Percentiles rank a stretch among this genome's conserved stretches.
Evolutionary conservation across 2,797 vertebrate species (phyloP).

Genomic region (Orientallactaga sibirica): DNA sequence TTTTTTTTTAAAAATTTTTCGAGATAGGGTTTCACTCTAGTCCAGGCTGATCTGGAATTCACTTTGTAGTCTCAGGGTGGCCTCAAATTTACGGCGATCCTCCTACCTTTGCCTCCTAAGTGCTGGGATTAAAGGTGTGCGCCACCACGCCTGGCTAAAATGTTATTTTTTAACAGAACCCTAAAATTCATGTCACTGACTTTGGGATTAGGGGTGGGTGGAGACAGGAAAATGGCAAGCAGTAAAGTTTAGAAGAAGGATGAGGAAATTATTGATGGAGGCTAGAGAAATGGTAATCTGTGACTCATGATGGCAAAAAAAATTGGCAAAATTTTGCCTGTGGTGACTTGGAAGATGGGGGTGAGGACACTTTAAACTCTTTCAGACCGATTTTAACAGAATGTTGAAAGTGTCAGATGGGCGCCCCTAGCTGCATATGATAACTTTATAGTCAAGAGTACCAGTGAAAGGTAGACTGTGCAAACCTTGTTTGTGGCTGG

Average conservation of each 20-base stretch:
- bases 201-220: neutral
- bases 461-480: neutral
- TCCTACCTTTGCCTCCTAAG: no score
- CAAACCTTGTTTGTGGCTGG: neutral
- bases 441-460: neutral
- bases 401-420: neutral
- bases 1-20: no score
- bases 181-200: neutral
- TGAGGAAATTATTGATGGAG: slow-evolving; percentile 29
- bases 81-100: no score
- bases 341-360: neutral
- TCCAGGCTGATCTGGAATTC: no score
- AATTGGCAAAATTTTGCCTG: neutral
- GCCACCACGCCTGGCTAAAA: neutral
- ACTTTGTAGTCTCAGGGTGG: no score
- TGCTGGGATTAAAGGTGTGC: no score
- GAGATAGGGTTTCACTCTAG: no score
- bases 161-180: slow-evolving; percentile 7
- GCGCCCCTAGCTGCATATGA: neutral
- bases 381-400: neutral
- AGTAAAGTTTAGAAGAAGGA: neutral
- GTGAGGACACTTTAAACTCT: neutral
- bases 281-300: slow-evolving; percentile 22
- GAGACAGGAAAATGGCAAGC: neutral
- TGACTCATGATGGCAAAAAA: neutral